A percentile compares a stretch with the other conserved stretches of the same genome.
Conservation (phyloP, 1,140 invertebrate species). For the Arion vulgaris region DNA sequence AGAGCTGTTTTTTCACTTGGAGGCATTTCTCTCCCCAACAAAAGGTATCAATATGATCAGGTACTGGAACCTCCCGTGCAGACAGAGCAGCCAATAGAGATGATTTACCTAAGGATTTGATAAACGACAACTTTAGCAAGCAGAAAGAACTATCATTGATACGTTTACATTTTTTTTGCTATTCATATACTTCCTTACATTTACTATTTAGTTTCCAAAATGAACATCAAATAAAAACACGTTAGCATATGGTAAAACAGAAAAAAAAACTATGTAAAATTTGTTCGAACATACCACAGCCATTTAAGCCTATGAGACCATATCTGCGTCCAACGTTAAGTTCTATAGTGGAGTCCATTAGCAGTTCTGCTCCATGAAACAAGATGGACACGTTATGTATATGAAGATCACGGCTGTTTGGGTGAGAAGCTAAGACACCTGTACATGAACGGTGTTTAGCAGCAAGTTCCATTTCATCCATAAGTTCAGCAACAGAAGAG, state of each 20-base stretch:
- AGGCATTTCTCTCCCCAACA: constrained; percentile 96
- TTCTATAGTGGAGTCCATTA: constrained; percentile 96
- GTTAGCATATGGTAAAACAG: no score
- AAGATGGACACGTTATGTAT: constrained; percentile 98
- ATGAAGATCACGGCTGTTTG: constrained; percentile 95
- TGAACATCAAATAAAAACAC: no score
- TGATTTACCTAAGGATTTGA: constrained; percentile 82
- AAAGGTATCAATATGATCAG: constrained; percentile 97
- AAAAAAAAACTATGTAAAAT: no score
- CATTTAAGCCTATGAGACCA: constrained; percentile 96
- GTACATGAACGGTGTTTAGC: constrained; percentile 95
- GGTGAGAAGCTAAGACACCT: constrained; percentile 94
- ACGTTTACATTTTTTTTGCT: no score
- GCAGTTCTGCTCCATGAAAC: constrained; percentile 96
- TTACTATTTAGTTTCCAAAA: no score
- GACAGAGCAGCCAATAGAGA: constrained; percentile 92
- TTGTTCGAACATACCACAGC: constrained; percentile 83
- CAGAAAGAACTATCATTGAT: no score
- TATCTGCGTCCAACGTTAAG: constrained; percentile 97
- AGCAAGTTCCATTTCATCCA: constrained; percentile 86
- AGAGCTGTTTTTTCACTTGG: constrained; percentile 92
- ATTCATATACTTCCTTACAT: no score
- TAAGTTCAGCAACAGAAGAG: constrained; percentile 84
- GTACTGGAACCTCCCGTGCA: constrained; percentile 95
- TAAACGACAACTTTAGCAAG: not conserved